Evolutionary conservation across 2,113 vertebrate genomes (phyloP), one percentile per base, ranked within the genome.

Genomic region (Sorex araneus): DNA sequence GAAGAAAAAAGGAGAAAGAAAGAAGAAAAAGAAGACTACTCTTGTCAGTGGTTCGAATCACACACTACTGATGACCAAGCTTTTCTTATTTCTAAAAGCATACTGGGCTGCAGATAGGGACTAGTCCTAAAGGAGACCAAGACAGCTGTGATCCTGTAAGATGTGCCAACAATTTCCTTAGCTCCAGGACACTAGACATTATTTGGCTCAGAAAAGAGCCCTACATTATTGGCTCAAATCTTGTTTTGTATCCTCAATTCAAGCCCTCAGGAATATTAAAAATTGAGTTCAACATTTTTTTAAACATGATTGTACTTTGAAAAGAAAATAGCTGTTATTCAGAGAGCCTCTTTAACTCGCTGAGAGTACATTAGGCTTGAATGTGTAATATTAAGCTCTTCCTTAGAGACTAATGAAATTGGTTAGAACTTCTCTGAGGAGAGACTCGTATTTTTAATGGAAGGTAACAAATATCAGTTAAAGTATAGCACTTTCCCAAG

Each of bases 131-230:
- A 10, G n/a, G 64, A 86, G 70, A 80, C 36, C 15, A 36, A 94
- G 88, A 74, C 86, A 93, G 89, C 69, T 95, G 90, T 86, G 92
- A 57, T 69, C 70, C 32, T 94, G 8, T 73, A 71, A 86, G 6
- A 11, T 64, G 15, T 87, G 88, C 63, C 94, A 74, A n/a, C 19
- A 63, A 83, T 94, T 84, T 82, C 60, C 57, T 76, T 92, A 32
- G 94, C 91, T 94, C 7, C 79, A 83, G 89, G 34, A 96, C 12
- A 80, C 71, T 54, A 80, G 80, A 36, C 85, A 32, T 92, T 89
- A 27, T 92, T 85, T 88, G 67, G 75, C 94, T 95, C 57, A 75
- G 92, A 95, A 80, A 84, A 45, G 84, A 47, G 18, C 64, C 36
- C 73, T 70, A 36, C 18, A 67, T 84, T 71, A 82, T 73, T 94